phyloP scores from a whole-genome alignment of 92 coral and sea anemone species.

The Parazoanthus darwini region DNA sequence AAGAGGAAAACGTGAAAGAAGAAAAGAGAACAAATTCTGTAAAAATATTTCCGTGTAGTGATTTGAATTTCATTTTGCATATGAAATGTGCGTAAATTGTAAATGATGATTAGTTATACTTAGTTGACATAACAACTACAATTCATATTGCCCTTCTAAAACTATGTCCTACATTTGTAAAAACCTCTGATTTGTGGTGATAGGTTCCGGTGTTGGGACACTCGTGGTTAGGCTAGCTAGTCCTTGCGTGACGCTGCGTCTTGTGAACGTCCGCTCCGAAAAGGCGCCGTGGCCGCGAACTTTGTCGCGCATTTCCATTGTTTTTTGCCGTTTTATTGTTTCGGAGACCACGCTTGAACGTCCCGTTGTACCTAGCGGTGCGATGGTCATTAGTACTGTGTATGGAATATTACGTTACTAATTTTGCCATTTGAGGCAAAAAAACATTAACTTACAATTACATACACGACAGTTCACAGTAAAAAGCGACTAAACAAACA shows the following conservation, averaged over 20 bases:
- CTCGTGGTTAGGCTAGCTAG: not conserved
- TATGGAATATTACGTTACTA: not conserved
- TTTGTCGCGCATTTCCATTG: conserved; percentile 88
- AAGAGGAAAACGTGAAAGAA: too few species aligned
- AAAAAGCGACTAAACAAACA: too few species aligned
- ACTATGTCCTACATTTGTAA: not conserved
- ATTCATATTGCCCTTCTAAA: too few species aligned
- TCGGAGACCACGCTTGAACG: conserved; percentile 65
- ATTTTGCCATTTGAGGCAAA: too few species aligned
- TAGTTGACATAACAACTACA: too few species aligned
- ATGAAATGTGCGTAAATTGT: too few species aligned
- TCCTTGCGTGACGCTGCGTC: conserved; percentile 45
- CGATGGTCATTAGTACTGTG: not conserved
- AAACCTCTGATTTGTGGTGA: conserved; percentile 20
- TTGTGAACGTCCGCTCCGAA: conserved; percentile 76
- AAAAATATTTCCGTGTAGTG: too few species aligned
- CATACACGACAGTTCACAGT: not conserved
- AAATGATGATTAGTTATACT: too few species aligned
- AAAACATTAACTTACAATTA: not conserved
- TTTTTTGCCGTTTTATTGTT: conserved; percentile 69
- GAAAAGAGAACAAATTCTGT: too few species aligned
- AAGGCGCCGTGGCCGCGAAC: conserved; percentile 96
- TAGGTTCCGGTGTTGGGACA: not conserved
- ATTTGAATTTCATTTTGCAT: too few species aligned
- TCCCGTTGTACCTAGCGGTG: conserved; percentile 57